phyloP scores from a whole-genome alignment of 2,888 invertebrate genomes.

The Deilephila elpenor region DNA sequence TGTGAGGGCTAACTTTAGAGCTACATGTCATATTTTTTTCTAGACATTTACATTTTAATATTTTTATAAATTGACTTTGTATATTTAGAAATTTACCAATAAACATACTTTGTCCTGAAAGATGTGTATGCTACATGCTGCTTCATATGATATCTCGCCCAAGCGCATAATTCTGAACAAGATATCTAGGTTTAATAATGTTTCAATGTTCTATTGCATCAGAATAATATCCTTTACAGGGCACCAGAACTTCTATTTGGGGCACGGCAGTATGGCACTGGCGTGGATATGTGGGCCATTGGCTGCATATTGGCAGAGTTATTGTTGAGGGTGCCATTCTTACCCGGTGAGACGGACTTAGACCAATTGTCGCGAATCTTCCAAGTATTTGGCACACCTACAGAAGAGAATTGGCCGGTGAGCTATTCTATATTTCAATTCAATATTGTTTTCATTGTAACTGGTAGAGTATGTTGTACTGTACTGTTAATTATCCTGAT shows the following conservation, averaged over 20 bases:
- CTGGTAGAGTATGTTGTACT: background rate
- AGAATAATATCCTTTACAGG: conserved; percentile 60
- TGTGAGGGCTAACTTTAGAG: too few species aligned
- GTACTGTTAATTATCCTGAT: too few species aligned
- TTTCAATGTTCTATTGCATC: background rate
- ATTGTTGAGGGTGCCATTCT: conserved; percentile 94
- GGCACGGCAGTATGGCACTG: conserved; percentile 96
- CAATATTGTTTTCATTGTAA: background rate
- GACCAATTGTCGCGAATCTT: conserved; percentile 98
- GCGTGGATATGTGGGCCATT: conserved; percentile 99
- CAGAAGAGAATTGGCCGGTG: conserved; percentile 96
- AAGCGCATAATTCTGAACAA: too few species aligned
- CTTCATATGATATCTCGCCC: too few species aligned
- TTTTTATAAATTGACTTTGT: too few species aligned
- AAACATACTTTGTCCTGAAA: too few species aligned
- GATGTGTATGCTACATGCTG: too few species aligned
- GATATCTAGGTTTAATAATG: too few species aligned
- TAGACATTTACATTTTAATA: too few species aligned
- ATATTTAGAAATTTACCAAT: too few species aligned
- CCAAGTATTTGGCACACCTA: conserved; percentile 97
- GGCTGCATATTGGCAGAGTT: conserved; percentile 99
- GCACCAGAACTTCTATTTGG: conserved; percentile 98
- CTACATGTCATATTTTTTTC: too few species aligned
- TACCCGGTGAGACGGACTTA: conserved; percentile 98
- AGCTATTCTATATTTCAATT: conserved; percentile 48